These are phyloP conservation scores for Dromiciops gliroides DNA, from an alignment of 2,113 vertebrate genomes.

Conservation along the genomic window DNA sequence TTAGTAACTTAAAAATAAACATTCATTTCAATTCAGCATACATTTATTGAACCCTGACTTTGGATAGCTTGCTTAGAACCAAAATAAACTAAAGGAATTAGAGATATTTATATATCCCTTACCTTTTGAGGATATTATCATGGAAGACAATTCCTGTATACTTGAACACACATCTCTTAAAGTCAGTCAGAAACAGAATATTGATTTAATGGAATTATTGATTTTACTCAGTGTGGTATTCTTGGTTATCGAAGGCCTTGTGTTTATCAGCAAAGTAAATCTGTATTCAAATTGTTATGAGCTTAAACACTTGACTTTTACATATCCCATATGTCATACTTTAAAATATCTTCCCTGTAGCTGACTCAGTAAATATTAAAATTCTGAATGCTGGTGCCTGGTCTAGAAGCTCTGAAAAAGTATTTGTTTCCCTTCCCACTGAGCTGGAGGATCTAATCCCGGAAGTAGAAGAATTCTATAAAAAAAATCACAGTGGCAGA, in stretches of 20 bases:
- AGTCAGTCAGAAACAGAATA: constrained; percentile 38
- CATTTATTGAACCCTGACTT: background rate
- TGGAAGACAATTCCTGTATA: background rate
- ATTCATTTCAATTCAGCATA: background rate
- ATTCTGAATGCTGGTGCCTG: constrained; percentile 99
- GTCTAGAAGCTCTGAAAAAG: constrained; percentile 99
- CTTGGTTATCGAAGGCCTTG: constrained; percentile 25
- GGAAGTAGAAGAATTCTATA: constrained; percentile 99
- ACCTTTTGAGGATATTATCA: background rate
- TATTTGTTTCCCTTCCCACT: constrained; percentile 97
- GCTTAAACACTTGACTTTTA: constrained; percentile 28
- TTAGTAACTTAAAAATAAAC: constrained; percentile 48
- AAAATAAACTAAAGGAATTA: background rate
- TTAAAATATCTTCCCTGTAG: constrained; percentile 81
- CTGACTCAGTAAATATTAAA: constrained; percentile 99
- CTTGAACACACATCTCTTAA: background rate
- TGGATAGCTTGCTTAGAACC: background rate
- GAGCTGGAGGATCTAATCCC: constrained; percentile 98
- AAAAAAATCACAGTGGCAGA: constrained; percentile 99
- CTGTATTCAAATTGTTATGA: constrained; percentile 7
- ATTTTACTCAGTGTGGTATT: constrained; percentile 20
- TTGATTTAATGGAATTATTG: constrained; percentile 24
- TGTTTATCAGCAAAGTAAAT: constrained; percentile 29
- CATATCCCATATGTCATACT: constrained; percentile 31
- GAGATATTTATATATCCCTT: background rate